Percentiles rank a stretch among this genome's conserved stretches.
Conservation (phyloP, 2,113 vertebrate genomes). For the Hystrix brachyura region DNA sequence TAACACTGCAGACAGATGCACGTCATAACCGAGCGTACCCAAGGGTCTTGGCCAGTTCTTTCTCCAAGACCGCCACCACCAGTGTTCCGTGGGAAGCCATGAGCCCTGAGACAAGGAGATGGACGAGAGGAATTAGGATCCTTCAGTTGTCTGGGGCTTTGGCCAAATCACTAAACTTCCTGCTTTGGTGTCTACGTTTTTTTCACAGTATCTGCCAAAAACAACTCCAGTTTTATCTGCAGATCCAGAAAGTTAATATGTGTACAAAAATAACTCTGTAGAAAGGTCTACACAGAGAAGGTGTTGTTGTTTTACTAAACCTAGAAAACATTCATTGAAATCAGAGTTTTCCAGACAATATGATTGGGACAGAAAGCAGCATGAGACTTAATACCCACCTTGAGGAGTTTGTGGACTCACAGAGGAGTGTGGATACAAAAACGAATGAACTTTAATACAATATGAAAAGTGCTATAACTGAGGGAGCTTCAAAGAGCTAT, state of each 20-base stretch:
- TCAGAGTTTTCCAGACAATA: neutral
- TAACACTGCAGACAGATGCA: neutral
- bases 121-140: neutral
- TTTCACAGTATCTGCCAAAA: neutral
- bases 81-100: neutral
- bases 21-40: neutral
- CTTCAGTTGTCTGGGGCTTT: neutral
- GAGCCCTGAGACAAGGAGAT: neutral
- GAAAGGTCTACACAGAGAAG: neutral
- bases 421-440: conserved; percentile 60
- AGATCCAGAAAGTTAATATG: neutral
- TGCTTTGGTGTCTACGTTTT: conserved; percentile 9
- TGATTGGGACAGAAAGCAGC: neutral
- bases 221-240: neutral
- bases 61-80: neutral
- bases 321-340: neutral
- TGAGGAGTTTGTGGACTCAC: conserved; percentile 19
- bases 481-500: conserved; percentile 10
- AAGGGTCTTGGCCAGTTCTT: neutral
- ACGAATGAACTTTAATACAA: conserved; percentile 48
- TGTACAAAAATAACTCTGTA: conserved; percentile 9
- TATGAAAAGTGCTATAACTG: neutral
- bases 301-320: neutral
- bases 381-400: neutral
- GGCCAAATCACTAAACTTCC: neutral